Evolutionary conservation across 2,888 invertebrate genomes (phyloP).

Genomic region (Nomada hirtipes): DNA sequence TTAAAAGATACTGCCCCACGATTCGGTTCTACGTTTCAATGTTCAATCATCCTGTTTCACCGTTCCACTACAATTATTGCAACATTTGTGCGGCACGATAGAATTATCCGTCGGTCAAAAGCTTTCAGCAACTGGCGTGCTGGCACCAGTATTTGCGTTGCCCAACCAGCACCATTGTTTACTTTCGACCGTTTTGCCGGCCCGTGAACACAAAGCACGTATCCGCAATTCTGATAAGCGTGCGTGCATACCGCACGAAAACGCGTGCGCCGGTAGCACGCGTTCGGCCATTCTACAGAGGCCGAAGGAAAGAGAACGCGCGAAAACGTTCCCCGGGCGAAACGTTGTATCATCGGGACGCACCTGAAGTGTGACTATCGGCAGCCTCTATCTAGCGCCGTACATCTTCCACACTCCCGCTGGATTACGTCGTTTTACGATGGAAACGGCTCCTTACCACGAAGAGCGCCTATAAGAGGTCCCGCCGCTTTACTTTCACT

Average conservation of each 20-base stretch:
- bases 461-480: constrained; percentile 72
- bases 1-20: too few relatives aligned
- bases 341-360: constrained; percentile 81
- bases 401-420: constrained; percentile 73
- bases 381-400: constrained; percentile 75
- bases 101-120: too few relatives aligned
- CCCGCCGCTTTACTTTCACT: constrained; percentile 78
- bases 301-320: constrained; percentile 37
- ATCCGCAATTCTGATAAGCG: constrained; percentile 73
- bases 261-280: constrained; percentile 55
- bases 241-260: constrained; percentile 62
- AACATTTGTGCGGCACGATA: too few relatives aligned
- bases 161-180: constrained; percentile 72
- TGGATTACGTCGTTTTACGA: constrained; percentile 71
- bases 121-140: constrained; percentile 1
- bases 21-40: too few relatives aligned
- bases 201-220: constrained; percentile 78
- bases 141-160: constrained; percentile 61
- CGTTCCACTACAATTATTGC: too few relatives aligned
- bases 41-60: too few relatives aligned
- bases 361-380: constrained; percentile 81
- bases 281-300: constrained; percentile 11
- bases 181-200: constrained; percentile 77
- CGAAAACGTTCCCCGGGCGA: constrained; percentile 58
- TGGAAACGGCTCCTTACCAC: constrained; percentile 76